phyloP scores from a whole-genome alignment of 2,113 vertebrate species.

The Brachionichthys hirsutus region DNA sequence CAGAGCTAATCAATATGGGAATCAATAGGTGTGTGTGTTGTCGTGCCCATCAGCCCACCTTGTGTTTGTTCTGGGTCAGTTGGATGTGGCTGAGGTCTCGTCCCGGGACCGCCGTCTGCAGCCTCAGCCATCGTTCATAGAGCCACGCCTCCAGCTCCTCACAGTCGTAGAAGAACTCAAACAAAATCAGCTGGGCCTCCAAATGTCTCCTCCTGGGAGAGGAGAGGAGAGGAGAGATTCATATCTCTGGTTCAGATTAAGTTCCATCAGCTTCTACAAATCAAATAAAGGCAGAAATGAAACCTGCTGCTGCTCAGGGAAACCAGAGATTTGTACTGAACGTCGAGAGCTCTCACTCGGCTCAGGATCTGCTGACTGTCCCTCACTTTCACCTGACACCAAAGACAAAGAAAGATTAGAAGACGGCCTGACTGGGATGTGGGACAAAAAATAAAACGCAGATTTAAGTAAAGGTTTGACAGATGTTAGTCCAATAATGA shows the following conservation, averaged over 20 bases:
- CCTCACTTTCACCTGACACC: slow-evolving; percentile 53
- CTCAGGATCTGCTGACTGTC: slow-evolving; percentile 73
- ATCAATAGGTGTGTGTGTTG: not conserved
- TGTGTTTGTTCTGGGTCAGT: slow-evolving; percentile 81
- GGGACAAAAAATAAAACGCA: too few species aligned
- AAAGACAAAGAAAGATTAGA: not conserved
- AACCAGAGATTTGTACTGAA: slow-evolving; percentile 78
- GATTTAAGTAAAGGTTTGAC: too few species aligned
- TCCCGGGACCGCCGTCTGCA: slow-evolving; percentile 71
- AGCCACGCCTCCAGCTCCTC: slow-evolving; percentile 86
- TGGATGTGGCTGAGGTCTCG: slow-evolving; percentile 81
- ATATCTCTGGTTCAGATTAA: not conserved
- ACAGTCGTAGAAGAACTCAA: slow-evolving; percentile 83
- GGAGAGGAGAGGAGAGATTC: not conserved
- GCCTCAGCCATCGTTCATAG: slow-evolving; percentile 74
- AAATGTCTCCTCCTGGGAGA: slow-evolving; percentile 78
- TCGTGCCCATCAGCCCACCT: slow-evolving; percentile 62
- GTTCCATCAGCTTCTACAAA: not conserved
- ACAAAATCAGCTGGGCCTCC: slow-evolving; percentile 78
- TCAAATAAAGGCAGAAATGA: not conserved
- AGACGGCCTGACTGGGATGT: too few species aligned
- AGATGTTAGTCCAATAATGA: too few species aligned
- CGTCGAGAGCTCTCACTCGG: slow-evolving; percentile 76
- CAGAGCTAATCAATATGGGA: not conserved
- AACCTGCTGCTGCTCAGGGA: slow-evolving; percentile 83